phyloP scores from a whole-genome alignment of 1,140 invertebrate species.

The Drosophila dunni region DNA sequence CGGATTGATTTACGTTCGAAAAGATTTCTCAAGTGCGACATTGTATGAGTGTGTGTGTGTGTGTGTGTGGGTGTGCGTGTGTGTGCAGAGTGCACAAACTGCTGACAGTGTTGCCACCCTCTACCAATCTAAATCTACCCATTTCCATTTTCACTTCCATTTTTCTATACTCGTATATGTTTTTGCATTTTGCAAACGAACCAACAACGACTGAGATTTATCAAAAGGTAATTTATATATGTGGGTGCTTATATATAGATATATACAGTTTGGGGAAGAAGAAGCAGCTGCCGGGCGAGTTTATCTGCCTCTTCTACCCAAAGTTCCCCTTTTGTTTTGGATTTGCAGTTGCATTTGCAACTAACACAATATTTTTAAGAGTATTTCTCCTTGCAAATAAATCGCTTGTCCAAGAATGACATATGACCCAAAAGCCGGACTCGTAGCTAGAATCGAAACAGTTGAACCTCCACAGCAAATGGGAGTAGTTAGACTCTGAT shows the following conservation, averaged over 20 bases:
- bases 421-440: slow-evolving; percentile 36
- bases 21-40: slow-evolving; percentile 81
- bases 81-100: slow-evolving; percentile 39
- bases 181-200: slow-evolving; percentile 44
- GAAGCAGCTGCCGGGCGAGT: neutral
- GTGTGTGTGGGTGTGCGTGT: slow-evolving; percentile 6
- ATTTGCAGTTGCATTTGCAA: slow-evolving; percentile 60
- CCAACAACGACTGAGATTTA: slow-evolving; percentile 74
- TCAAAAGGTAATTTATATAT: slow-evolving; percentile 84
- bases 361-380: slow-evolving; percentile 76
- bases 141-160: slow-evolving; percentile 22
- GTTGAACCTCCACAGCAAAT: neutral
- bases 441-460: slow-evolving; percentile 1
- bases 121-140: slow-evolving; percentile 3
- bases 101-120: slow-evolving; percentile 17
- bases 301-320: neutral
- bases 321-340: slow-evolving; percentile 19
- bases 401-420: slow-evolving; percentile 79
- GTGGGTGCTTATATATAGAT: slow-evolving; percentile 74
- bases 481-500: neutral
- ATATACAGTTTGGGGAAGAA: slow-evolving; percentile 5
- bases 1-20: slow-evolving; percentile 84
- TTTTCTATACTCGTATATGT: slow-evolving; percentile 80
- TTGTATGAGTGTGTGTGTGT: slow-evolving; percentile 26
- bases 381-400: slow-evolving; percentile 81